phyloP scores from a whole-genome alignment of 2,797 vertebrate species.

The Sebastolobus alascanus region DNA sequence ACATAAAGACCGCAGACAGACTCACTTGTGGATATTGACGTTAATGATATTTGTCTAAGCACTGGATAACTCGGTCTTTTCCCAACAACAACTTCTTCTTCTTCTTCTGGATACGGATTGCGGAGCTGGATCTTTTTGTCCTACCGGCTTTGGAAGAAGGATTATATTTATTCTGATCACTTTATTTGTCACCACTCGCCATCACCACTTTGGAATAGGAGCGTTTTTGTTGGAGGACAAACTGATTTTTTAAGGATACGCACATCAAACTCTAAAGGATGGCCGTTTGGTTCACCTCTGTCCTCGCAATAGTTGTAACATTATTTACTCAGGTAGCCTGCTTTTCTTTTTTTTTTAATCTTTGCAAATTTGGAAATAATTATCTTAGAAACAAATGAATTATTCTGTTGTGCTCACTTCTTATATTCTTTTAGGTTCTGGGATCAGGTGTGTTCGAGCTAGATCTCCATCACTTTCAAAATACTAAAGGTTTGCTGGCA shows the following conservation, averaged over 20 bases:
- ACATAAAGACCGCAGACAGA: slow-evolving; percentile 85
- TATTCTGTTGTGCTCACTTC: slow-evolving; percentile 48
- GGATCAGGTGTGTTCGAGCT: slow-evolving; percentile 97
- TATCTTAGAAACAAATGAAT: neutral
- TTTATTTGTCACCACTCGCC: slow-evolving; percentile 53
- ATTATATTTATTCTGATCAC: slow-evolving; percentile 82
- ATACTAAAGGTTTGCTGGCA: slow-evolving; percentile 89
- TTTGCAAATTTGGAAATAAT: neutral
- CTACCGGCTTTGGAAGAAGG: slow-evolving; percentile 72
- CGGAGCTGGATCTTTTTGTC: slow-evolving; percentile 73
- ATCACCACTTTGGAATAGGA: slow-evolving; percentile 75
- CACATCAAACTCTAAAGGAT: slow-evolving; percentile 86
- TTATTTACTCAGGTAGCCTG: slow-evolving; percentile 88
- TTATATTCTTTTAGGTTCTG: slow-evolving; percentile 83
- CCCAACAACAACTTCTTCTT: slow-evolving; percentile 35
- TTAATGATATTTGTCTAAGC: slow-evolving; percentile 81
- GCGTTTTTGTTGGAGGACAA: slow-evolving; percentile 73
- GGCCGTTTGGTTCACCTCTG: slow-evolving; percentile 87
- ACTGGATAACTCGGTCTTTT: slow-evolving; percentile 81
- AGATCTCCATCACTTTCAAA: slow-evolving; percentile 96
- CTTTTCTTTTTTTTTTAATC: neutral
- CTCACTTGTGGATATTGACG: slow-evolving; percentile 88
- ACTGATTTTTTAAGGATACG: slow-evolving; percentile 81
- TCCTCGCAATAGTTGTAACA: slow-evolving; percentile 87
- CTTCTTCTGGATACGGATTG: slow-evolving; percentile 78